A percentile compares a stretch with the other conserved stretches of the same genome.
These are phyloP conservation scores for Bedellia somnulentella DNA, from an alignment of 2,888 invertebrate species.

Conservation along the genomic window DNA sequence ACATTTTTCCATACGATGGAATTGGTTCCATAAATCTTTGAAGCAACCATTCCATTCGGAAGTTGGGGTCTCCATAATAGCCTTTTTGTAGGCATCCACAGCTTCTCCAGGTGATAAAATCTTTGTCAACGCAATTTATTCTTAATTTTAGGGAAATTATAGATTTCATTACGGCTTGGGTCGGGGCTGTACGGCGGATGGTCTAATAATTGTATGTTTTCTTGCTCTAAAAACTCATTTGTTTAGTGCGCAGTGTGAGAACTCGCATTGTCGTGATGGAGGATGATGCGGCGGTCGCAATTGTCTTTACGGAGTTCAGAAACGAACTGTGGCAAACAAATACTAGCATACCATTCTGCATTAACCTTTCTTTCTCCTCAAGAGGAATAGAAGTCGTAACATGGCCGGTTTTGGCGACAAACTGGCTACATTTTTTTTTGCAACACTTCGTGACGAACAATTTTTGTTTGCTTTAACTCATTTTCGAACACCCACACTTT, in stretches of 20 bases:
- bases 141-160: slow-evolving; percentile 1
- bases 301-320: slow-evolving; percentile 9
- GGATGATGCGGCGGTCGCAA: slow-evolving; percentile 5
- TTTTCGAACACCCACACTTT: too few relatives aligned
- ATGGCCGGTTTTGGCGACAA: slow-evolving; percentile 4
- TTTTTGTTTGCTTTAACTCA: slow-evolving; percentile 1
- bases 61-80: slow-evolving; percentile 5
- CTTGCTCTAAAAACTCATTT: slow-evolving; percentile 1
- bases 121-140: slow-evolving; percentile 1
- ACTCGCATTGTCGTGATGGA: too few relatives aligned
- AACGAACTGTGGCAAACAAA: slow-evolving; percentile 9
- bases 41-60: slow-evolving; percentile 7
- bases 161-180: background rate
- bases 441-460: slow-evolving; percentile 1
- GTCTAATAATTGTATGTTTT: slow-evolving; percentile 1
- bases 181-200: slow-evolving; percentile 1
- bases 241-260: background rate
- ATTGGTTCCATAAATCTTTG: slow-evolving; percentile 6
- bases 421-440: slow-evolving; percentile 1
- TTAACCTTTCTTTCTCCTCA: slow-evolving; percentile 8
- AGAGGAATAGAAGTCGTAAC: too few relatives aligned
- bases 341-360: slow-evolving; percentile 8
- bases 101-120: slow-evolving; percentile 1
- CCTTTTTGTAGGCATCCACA: slow-evolving; percentile 4
- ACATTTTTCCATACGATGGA: slow-evolving; percentile 7